These are phyloP conservation scores for Solenopsis fugax DNA, from an alignment of 1,140 invertebrate species.

Conservation along the genomic window DNA sequence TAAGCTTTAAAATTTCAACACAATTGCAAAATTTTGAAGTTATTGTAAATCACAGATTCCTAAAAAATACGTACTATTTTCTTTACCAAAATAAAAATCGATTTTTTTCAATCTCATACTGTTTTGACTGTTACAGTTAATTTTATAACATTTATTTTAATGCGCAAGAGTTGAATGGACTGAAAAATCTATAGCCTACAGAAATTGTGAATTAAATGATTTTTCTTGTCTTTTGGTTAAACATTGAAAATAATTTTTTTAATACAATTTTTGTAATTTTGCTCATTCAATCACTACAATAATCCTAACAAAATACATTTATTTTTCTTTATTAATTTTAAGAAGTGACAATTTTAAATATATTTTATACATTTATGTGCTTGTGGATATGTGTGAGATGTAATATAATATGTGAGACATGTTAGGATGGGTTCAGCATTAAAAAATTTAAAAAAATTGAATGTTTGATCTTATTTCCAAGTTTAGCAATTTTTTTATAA, in stretches of 20 bases:
- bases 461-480: neutral
- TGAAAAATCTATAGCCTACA: neutral
- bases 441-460: neutral
- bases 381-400: too few relatives aligned
- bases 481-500: neutral
- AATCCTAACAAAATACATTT: slow-evolving; percentile 15
- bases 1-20: neutral
- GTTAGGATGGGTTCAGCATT: too few relatives aligned
- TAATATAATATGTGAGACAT: too few relatives aligned
- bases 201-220: neutral
- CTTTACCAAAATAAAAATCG: too few relatives aligned
- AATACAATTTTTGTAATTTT: slow-evolving; percentile 1
- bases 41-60: too few relatives aligned
- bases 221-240: neutral
- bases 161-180: neutral
- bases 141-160: neutral
- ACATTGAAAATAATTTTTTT: slow-evolving; percentile 3
- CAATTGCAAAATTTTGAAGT: too few relatives aligned
- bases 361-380: neutral
- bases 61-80: too few relatives aligned
- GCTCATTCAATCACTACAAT: neutral
- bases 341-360: slow-evolving; percentile 20
- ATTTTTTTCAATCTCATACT: neutral
- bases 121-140: neutral
- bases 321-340: slow-evolving; percentile 27